Evolutionary conservation across 2,113 vertebrate genomes (phyloP).

Genomic region (Pelusios castaneus): DNA sequence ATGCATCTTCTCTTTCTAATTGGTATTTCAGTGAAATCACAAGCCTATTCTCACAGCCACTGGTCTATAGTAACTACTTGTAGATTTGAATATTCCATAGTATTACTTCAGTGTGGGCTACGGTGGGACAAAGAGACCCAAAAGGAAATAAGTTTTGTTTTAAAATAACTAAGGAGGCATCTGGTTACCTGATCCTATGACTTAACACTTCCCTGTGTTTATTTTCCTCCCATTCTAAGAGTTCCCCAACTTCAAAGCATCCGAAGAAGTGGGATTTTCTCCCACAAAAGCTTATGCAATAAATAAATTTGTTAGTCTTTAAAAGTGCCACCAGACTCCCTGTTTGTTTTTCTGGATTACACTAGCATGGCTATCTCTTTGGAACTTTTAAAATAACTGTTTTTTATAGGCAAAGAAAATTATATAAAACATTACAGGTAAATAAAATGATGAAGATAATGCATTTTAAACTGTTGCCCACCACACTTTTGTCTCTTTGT

Average conservation of each 20-base stretch:
- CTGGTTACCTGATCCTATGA: no score
- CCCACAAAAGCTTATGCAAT: no score
- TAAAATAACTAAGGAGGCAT: background rate
- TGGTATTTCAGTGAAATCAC: background rate
- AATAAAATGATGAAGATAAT: background rate
- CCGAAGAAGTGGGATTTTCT: no score
- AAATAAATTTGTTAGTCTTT: no score
- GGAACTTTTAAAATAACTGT: background rate
- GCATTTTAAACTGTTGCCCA: background rate
- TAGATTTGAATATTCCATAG: background rate
- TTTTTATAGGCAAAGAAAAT: rapidly evolving
- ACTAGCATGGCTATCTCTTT: no score
- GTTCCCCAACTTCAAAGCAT: no score
- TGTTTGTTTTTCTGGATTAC: no score
- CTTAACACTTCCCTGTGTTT: no score
- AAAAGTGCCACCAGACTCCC: no score
- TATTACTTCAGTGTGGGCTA: background rate
- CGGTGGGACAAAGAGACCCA: background rate
- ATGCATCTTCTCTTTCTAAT: background rate
- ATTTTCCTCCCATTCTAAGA: no score
- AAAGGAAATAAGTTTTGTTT: background rate
- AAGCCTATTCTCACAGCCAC: background rate
- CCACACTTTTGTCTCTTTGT: background rate
- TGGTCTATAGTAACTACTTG: background rate
- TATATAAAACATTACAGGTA: background rate